These are phyloP conservation scores for Rhagoletis pomonella DNA, from an alignment of 1,140 invertebrate species.

Conservation along the genomic window DNA sequence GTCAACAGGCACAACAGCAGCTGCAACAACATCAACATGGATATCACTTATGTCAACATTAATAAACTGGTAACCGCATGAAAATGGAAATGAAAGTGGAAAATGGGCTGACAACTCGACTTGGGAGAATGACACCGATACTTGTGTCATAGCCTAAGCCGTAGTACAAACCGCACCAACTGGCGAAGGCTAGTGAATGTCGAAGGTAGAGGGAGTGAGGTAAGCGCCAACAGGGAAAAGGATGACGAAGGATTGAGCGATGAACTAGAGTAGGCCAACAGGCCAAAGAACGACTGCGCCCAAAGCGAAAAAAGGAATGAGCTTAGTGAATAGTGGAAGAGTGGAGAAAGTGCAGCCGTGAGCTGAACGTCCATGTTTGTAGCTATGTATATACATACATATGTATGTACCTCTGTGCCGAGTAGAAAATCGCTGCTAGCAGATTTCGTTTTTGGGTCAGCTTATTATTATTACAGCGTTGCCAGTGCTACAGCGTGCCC, in stretches of 20 bases:
- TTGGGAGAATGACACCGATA: background rate
- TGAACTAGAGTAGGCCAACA: slow-evolving; percentile 48
- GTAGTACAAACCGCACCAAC: background rate
- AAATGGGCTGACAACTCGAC: slow-evolving; percentile 40
- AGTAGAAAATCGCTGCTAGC: background rate
- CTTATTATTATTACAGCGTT: slow-evolving; percentile 30
- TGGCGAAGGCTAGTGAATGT: background rate
- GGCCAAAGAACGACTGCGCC: background rate
- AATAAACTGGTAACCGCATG: slow-evolving; percentile 47
- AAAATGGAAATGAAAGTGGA: slow-evolving; percentile 46
- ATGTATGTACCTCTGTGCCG: background rate
- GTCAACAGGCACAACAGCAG: slow-evolving; percentile 36
- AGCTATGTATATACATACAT: background rate
- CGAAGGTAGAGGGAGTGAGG: background rate
- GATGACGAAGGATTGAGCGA: slow-evolving; percentile 1
- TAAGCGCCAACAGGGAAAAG: background rate
- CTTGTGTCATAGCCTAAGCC: background rate
- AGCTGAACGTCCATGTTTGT: background rate
- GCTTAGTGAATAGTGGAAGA: background rate
- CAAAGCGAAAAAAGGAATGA: background rate
- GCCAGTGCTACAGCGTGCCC: background rate
- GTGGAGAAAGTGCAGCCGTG: background rate
- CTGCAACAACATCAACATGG: slow-evolving; percentile 32
- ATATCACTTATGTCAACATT: slow-evolving; percentile 49
- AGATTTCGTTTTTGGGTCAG: slow-evolving; percentile 41